phyloP scores from a whole-genome alignment of 2,888 invertebrate genomes.

The Phalera bucephala region DNA sequence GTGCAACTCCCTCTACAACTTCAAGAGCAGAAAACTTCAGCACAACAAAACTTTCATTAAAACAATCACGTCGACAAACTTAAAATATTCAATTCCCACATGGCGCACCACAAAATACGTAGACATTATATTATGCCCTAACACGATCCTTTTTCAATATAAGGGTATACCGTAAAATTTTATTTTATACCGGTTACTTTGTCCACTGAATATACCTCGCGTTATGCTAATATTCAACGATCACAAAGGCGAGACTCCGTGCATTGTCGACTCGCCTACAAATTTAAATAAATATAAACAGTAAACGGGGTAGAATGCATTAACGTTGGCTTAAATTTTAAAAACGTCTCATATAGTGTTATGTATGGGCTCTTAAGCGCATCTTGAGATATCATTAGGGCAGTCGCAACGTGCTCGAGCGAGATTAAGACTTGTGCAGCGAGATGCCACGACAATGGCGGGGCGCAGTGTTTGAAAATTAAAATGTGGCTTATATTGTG shows the following conservation, averaged over 20 bases:
- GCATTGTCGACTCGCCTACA: constrained; percentile 70
- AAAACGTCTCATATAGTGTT: constrained; percentile 81
- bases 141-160: constrained; percentile 69
- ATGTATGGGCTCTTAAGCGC: constrained; percentile 79
- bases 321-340: constrained; percentile 80
- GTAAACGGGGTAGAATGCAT: constrained; percentile 76
- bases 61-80: constrained; percentile 37
- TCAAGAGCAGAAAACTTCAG: constrained; percentile 16
- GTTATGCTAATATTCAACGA: constrained; percentile 69
- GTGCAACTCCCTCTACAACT: constrained; percentile 4
- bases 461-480: constrained; percentile 49
- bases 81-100: constrained; percentile 62
- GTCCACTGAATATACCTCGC: constrained; percentile 72
- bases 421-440: constrained; percentile 73
- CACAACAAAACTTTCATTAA: constrained; percentile 21
- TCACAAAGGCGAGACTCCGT: constrained; percentile 61
- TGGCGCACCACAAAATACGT: constrained; percentile 47
- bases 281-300: constrained; percentile 81
- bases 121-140: constrained; percentile 65
- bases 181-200: constrained; percentile 74
- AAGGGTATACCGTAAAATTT: constrained; percentile 76
- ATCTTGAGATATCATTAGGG: constrained; percentile 80
- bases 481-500: constrained; percentile 43
- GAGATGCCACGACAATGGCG: constrained; percentile 54
- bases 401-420: constrained; percentile 59